Percentiles rank a stretch among this genome's conserved stretches.
Conservation (phyloP, 2,113 vertebrate genomes). For the Indicator maculatus region DNA sequence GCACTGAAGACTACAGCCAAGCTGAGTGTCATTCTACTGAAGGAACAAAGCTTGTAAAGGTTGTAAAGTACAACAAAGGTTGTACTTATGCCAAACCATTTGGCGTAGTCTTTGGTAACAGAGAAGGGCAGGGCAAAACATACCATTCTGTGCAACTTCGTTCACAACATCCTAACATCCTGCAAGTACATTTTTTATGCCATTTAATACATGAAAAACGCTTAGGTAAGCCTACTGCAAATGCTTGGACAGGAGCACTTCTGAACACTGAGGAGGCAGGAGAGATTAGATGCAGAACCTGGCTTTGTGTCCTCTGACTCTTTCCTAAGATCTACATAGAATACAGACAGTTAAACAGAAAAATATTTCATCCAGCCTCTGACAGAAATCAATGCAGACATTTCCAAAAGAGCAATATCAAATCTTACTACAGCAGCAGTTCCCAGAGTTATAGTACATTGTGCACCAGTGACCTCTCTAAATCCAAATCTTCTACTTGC, state of each 20-base stretch:
- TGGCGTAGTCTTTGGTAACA: not conserved
- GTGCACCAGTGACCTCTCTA: not conserved
- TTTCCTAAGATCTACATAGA: not conserved
- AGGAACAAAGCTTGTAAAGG: slow-evolving; percentile 12
- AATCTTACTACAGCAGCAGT: not conserved
- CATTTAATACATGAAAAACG: not conserved
- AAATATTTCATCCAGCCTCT: not conserved
- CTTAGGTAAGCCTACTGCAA: not conserved
- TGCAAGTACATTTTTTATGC: not conserved
- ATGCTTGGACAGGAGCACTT: not conserved
- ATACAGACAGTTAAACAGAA: not conserved
- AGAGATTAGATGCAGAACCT: not conserved
- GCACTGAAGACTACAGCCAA: not conserved
- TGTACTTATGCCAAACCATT: not conserved
- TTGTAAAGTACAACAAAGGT: not conserved
- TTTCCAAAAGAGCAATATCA: slow-evolving; percentile 28
- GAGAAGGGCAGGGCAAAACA: not conserved
- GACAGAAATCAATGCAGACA: slow-evolving; percentile 16
- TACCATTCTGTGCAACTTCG: not conserved
- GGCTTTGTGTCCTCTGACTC: not conserved
- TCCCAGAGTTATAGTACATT: not conserved
- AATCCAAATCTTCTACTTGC: not conserved
- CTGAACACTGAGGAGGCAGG: not conserved
- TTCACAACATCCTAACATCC: not conserved
- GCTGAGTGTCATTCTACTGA: not conserved